These are phyloP conservation scores for Arothron firmamentum DNA, from an alignment of 2,113 vertebrate genomes.

Conservation along the genomic window DNA sequence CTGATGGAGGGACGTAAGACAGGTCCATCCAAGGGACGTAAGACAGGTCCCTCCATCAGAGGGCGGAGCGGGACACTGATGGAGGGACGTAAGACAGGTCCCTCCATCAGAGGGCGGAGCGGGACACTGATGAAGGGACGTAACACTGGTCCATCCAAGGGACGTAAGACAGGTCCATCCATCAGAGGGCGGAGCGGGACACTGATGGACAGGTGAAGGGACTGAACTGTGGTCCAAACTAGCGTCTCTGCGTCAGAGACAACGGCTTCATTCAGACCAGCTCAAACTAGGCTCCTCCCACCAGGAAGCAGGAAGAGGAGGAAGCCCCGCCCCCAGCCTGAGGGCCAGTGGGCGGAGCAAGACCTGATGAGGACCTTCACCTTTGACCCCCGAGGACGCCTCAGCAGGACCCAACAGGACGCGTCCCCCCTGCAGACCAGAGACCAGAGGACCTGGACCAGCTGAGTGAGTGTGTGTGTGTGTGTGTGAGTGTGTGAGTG, in stretches of 20 bases:
- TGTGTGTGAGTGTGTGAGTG: too few species aligned
- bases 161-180: slow-evolving; percentile 17
- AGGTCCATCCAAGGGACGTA: slow-evolving; percentile 24
- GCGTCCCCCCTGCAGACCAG: not conserved
- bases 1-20: slow-evolving; percentile 27
- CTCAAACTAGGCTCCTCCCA: too few species aligned
- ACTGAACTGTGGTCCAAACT: not conserved
- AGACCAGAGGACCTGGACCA: not conserved
- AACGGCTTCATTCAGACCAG: slow-evolving; percentile 7
- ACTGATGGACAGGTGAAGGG: slow-evolving; percentile 9
- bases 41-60: slow-evolving; percentile 10
- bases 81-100: slow-evolving; percentile 32
- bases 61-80: slow-evolving; percentile 16
- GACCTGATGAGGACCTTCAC: not conserved
- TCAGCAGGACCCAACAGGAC: not conserved
- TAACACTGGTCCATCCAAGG: slow-evolving; percentile 41
- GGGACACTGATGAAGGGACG: slow-evolving; percentile 17
- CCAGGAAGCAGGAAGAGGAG: too few species aligned
- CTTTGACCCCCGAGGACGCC: slow-evolving; percentile 5
- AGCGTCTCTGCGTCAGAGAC: slow-evolving; percentile 35
- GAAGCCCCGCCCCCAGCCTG: too few species aligned
- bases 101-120: too few species aligned
- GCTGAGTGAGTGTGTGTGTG: too few species aligned
- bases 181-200: slow-evolving; percentile 11
- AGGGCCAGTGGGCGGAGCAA: not conserved